Conservation (phyloP, 2,797 vertebrate genomes). For the Pipistrellus pipistrellus region DNA sequence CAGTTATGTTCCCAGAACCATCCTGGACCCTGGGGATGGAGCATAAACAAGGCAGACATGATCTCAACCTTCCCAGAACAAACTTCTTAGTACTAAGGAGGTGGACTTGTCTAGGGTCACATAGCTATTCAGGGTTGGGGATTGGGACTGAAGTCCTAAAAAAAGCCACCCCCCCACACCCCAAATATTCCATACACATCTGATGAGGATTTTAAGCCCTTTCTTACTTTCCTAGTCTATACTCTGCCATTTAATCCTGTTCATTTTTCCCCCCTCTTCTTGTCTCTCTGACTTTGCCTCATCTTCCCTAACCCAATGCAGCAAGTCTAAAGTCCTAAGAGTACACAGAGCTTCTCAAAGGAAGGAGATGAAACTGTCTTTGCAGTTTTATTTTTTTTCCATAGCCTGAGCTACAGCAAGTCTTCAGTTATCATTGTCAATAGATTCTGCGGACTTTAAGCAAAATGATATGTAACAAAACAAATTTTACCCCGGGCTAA, state of each 20-base stretch:
- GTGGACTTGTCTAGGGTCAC: not conserved
- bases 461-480: not conserved
- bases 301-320: not conserved
- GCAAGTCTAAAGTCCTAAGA: not conserved
- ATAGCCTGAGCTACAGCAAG: not conserved
- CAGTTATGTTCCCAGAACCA: not conserved
- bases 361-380: not conserved
- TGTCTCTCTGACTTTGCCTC: not conserved
- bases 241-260: not conserved
- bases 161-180: not conserved
- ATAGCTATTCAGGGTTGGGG: not conserved
- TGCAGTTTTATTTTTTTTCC: not conserved
- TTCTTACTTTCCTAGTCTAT: not conserved
- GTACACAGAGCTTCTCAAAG: not conserved
- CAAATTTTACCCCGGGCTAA: not conserved
- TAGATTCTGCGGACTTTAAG: not conserved
- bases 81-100: not conserved
- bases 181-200: not conserved
- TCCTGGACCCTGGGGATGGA: not conserved
- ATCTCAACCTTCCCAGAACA: not conserved
- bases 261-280: slow-evolving; percentile 3
- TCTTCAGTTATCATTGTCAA: not conserved
- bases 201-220: not conserved
- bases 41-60: not conserved
- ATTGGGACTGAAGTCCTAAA: not conserved